Percentiles rank a stretch among this genome's conserved stretches.
Conservation (phyloP, 2,888 invertebrate species). For the Caenorhabditis sp. region DNA sequence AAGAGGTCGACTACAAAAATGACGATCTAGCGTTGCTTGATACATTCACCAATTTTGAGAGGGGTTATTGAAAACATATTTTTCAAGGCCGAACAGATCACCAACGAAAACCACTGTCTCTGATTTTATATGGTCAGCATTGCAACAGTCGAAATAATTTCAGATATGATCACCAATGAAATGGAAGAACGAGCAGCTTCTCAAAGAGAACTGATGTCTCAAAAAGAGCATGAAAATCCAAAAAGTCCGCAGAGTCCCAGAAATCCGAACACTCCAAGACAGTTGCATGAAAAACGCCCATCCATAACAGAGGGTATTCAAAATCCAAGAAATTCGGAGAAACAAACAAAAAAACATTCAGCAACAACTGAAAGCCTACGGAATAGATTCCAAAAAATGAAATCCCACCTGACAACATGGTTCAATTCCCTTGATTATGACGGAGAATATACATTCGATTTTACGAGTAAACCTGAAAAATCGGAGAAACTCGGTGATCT, state of each 20-base stretch:
- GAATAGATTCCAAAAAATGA: conserved; percentile 59
- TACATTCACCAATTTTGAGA: too few relatives aligned
- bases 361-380: conserved; percentile 53
- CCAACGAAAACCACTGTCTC: too few relatives aligned
- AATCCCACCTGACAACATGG: conserved; percentile 65
- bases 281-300: conserved; percentile 25
- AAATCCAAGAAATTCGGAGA: too few relatives aligned
- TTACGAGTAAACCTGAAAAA: conserved; percentile 47
- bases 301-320: conserved; percentile 56
- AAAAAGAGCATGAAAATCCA: not conserved
- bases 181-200: conserved; percentile 45
- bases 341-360: not conserved
- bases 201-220: not conserved
- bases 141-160: not conserved
- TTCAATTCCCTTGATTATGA: conserved; percentile 73
- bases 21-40: too few relatives aligned
- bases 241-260: conserved; percentile 10
- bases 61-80: too few relatives aligned
- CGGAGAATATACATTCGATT: conserved; percentile 63
- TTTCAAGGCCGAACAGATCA: too few relatives aligned
- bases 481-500: conserved; percentile 51
- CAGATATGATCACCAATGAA: conserved; percentile 61
- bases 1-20: too few relatives aligned
- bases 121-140: too few relatives aligned
- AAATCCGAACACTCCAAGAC: conserved; percentile 6